Evolutionary conservation across 1,140 invertebrate genomes (phyloP).

Genomic region (Cydia fagiglandana): DNA sequence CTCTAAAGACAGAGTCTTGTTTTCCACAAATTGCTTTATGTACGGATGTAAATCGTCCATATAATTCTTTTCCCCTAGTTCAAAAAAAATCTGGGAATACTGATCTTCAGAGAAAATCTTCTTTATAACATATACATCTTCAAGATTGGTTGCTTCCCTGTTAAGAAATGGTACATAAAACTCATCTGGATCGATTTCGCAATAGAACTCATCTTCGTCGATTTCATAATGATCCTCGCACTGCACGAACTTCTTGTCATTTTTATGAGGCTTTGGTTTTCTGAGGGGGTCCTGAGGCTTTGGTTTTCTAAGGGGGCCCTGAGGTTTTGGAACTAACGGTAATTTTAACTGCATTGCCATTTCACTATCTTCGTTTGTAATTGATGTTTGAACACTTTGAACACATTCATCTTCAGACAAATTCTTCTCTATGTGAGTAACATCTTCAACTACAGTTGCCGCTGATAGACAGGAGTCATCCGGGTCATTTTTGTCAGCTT

Average conservation of each 20-base stretch:
- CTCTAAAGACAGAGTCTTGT: constrained; percentile 47
- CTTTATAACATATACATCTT: constrained; percentile 59
- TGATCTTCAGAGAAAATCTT: constrained; percentile 59
- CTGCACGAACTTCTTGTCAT: no score
- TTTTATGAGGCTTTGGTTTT: no score
- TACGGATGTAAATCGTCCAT: constrained; percentile 46
- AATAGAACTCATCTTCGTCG: no score
- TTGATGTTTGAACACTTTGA: constrained; percentile 8
- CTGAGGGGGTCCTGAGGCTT: constrained; percentile 32
- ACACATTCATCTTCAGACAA: constrained; percentile 34
- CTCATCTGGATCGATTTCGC: constrained; percentile 56
- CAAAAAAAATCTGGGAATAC: constrained; percentile 54
- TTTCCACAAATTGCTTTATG: constrained; percentile 45
- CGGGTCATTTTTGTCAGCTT: constrained; percentile 52
- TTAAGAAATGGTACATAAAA: constrained; percentile 68
- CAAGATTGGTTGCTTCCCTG: constrained; percentile 49
- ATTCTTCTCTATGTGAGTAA: constrained; percentile 40
- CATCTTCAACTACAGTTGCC: no score
- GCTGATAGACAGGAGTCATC: constrained; percentile 42
- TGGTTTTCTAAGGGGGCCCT: background rate
- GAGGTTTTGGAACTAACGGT: constrained; percentile 42
- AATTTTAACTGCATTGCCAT: constrained; percentile 35
- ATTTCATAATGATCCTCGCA: background rate
- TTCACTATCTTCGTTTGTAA: constrained; percentile 36
- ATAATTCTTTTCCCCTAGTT: constrained; percentile 59